A percentile compares a stretch with the other conserved stretches of the same genome.
These are phyloP conservation scores for Pachycephus smyrnensis DNA, from an alignment of 2,888 invertebrate species.

Conservation along the genomic window DNA sequence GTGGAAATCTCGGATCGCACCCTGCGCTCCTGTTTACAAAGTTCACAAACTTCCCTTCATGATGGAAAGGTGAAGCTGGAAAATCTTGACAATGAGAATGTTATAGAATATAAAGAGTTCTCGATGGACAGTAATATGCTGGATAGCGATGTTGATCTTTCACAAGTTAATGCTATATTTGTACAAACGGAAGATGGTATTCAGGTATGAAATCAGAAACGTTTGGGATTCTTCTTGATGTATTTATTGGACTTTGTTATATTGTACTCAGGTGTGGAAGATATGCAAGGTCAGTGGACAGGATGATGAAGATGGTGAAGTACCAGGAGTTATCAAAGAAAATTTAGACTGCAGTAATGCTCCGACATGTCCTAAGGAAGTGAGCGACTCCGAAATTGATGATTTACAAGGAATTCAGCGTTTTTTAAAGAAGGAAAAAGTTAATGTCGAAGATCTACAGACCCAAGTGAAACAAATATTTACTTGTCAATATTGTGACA, in stretches of 20 bases:
- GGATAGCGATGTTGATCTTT: constrained; percentile 24
- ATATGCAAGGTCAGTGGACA: constrained; percentile 26
- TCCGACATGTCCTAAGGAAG: background rate
- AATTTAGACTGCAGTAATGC: constrained; percentile 14
- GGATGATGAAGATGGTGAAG: constrained; percentile 2
- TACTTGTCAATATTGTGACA: constrained; percentile 31
- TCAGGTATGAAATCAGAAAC: constrained; percentile 20
- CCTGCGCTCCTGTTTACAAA: constrained; percentile 41
- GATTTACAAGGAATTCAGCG: constrained; percentile 14
- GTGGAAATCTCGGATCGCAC: constrained; percentile 50
- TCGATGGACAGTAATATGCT: constrained; percentile 5
- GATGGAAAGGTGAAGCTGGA: constrained; percentile 16
- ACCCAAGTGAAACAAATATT: constrained; percentile 11
- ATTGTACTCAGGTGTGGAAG: constrained; percentile 24
- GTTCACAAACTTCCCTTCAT: background rate
- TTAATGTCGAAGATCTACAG: constrained; percentile 1
- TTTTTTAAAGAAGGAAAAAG: constrained; percentile 13
- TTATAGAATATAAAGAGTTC: constrained; percentile 25
- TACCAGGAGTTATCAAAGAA: constrained; percentile 30
- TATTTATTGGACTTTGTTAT: background rate
- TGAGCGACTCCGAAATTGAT: constrained; percentile 8
- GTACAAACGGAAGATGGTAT: constrained; percentile 29
- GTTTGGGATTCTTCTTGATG: background rate
- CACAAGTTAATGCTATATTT: constrained; percentile 29
- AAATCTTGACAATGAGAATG: constrained; percentile 23